Evolutionary conservation across 1,140 invertebrate genomes (phyloP).

Genomic region (Solen grandis): DNA sequence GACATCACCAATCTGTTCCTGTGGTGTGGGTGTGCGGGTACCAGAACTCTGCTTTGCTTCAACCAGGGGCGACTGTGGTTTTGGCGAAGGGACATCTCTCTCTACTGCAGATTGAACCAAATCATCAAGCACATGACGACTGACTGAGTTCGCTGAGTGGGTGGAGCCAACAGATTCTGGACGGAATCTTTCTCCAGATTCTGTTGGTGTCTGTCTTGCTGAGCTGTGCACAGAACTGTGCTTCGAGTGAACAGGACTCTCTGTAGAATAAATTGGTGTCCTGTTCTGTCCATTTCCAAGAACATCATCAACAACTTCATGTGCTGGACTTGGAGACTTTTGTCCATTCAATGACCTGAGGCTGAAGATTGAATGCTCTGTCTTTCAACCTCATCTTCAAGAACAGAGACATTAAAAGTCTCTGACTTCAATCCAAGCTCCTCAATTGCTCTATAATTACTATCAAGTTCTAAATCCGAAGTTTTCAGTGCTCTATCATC

Average conservation of each 20-base stretch:
- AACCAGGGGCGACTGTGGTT: neutral
- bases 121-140: constrained; percentile 53
- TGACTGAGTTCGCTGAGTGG: constrained; percentile 48
- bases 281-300: constrained; percentile 46
- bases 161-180: constrained; percentile 24
- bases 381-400: constrained; percentile 63
- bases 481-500: constrained; percentile 2
- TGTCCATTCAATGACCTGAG: constrained; percentile 5
- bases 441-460: neutral
- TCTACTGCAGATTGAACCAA: constrained; percentile 44
- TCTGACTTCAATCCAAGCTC: constrained; percentile 4
- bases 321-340: constrained; percentile 3
- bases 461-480: neutral
- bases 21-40: constrained; percentile 6
- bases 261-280: constrained; percentile 50
- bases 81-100: neutral
- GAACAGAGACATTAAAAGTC: constrained; percentile 40
- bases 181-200: constrained; percentile 26
- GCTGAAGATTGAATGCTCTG: constrained; percentile 18
- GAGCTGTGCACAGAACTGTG: constrained; percentile 47
- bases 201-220: constrained; percentile 37
- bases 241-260: constrained; percentile 39
- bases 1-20: constrained; percentile 53
- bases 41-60: constrained; percentile 17
- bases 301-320: constrained; percentile 35